Evolutionary conservation across 35 echinoderm and acorn worm genomes (phyloP).

Genomic region (Lytechinus variegatus): DNA sequence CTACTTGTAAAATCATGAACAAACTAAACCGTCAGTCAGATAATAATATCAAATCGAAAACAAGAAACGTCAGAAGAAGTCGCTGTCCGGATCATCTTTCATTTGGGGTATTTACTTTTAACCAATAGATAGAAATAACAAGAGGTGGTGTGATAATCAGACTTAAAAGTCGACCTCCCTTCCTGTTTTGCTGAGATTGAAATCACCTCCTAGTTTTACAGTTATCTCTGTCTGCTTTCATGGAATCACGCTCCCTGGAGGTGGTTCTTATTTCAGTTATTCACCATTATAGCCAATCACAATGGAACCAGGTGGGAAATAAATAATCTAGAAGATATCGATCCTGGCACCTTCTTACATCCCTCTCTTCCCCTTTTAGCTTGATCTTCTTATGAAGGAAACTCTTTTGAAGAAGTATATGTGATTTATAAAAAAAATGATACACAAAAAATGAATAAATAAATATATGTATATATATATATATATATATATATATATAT

Average conservation of each 20-base stretch:
- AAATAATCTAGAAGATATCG: no score
- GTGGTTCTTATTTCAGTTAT: background rate
- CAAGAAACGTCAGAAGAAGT: background rate
- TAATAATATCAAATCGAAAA: background rate
- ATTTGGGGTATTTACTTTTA: background rate
- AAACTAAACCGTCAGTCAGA: background rate
- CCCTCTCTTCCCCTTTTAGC: no score
- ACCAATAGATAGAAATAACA: background rate
- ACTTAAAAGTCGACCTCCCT: background rate
- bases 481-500: no score
- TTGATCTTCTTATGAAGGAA: no score
- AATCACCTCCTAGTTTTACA: background rate
- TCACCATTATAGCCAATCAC: background rate
- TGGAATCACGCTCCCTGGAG: background rate
- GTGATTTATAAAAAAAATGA: no score
- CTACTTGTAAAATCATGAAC: background rate
- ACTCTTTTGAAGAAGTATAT: no score
- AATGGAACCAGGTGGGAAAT: no score
- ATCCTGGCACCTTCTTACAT: no score
- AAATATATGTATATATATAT: no score
- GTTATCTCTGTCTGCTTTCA: background rate
- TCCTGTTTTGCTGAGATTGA: background rate
- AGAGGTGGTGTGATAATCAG: background rate
- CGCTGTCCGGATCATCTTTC: background rate
- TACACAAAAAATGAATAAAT: no score